Evolutionary conservation across 2,797 vertebrate species (phyloP), one percentile per base, ranked within the genome.

Genomic region (Sarcophilus harrisii): DNA sequence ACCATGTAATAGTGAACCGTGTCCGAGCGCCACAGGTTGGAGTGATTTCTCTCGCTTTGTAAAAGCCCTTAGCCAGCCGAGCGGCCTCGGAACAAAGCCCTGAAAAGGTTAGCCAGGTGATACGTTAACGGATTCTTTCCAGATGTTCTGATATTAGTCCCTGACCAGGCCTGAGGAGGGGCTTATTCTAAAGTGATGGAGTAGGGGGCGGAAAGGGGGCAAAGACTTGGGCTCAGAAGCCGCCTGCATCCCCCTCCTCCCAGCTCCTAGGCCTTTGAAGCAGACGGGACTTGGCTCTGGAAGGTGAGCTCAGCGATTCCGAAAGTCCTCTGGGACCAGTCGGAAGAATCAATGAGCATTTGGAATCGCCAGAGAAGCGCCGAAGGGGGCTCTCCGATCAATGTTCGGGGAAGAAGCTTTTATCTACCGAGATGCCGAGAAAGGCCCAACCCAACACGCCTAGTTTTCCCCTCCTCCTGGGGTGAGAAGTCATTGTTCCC

Each of bases 371-470:
- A 55, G 95, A 45, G 92, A 14, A 90, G 92, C 14, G 73, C 12
- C 3, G 0, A 62, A 49, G 45, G 29, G 38, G 6, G 10, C 11
- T 49, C 73, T 87, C 73, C 0, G 38, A 87, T 87, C 73, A 87
- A 87, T 87, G 73, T 87, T 87, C 73, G 73, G 73, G 73, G 73
- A 87, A 87, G 73, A 87, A 87, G 73, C 73, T 87, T 87, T 87
- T 87, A 87, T 87, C 73, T 87, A 45, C 73, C 0, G 73, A 87
- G 38, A 87, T 87, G 73, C 73, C 73, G 73, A 87, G 30, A 57
- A 57, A 91, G 90, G 57, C 55, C 18, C 9, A 38, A 1, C 5
- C 4, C 45, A 4, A 38, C 58, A 38, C n/a, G 27, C 54, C 1
- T 9, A 4, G 30, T 45, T 32, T 18, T 1, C 11, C n/a, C n/a